Evolutionary conservation across 2,888 invertebrate species (phyloP).

Genomic region (Dryomyza anilis): DNA sequence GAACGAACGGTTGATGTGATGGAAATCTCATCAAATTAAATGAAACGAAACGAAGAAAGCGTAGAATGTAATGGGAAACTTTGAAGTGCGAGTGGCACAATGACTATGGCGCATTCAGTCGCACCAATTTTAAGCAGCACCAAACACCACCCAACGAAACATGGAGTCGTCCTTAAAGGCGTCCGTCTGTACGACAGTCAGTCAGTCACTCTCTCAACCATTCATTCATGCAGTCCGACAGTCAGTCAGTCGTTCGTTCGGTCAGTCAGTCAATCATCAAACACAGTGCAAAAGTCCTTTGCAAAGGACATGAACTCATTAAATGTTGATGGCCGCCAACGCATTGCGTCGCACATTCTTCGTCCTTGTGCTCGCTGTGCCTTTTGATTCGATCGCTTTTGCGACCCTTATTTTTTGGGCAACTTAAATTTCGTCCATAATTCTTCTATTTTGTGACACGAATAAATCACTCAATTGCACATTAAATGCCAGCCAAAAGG

Average conservation of each 20-base stretch:
- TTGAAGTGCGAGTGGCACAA: no score
- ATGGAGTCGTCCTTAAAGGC: neutral
- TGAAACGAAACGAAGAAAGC: constrained; percentile 15
- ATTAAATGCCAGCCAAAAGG: constrained; percentile 43
- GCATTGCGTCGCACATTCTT: neutral
- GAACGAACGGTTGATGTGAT: constrained; percentile 9
- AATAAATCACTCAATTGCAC: constrained; percentile 58
- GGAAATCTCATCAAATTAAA: constrained; percentile 22
- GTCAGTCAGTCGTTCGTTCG: constrained; percentile 24
- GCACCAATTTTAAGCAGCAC: no score
- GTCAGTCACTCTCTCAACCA: no score
- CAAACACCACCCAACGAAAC: no score
- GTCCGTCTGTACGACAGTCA: no score
- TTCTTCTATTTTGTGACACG: constrained; percentile 58
- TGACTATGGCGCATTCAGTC: no score
- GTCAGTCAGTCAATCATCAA: no score
- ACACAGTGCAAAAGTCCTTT: constrained; percentile 28
- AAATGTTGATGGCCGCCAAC: constrained; percentile 13
- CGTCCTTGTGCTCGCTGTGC: neutral
- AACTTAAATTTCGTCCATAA: constrained; percentile 48
- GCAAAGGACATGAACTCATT: constrained; percentile 21
- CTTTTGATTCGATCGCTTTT: constrained; percentile 5
- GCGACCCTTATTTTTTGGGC: constrained; percentile 36
- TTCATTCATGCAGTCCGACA: no score
- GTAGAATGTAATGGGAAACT: no score